Evolutionary conservation across 2,888 invertebrate genomes (phyloP).

Genomic region (Pherbina coryleti): DNA sequence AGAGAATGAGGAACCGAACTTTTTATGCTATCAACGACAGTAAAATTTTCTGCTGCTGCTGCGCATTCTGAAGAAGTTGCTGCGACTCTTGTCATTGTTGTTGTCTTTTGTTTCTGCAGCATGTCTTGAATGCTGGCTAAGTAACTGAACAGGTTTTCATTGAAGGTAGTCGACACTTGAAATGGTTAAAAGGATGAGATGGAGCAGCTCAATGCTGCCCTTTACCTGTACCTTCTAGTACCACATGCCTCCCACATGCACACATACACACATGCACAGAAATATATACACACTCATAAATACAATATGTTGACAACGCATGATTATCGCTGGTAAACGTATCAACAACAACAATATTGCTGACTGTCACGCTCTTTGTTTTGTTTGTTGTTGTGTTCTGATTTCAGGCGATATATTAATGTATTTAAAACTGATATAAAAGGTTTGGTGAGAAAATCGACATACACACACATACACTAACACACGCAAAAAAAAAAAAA

Average conservation of each 20-base stretch:
- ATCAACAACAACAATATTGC: not conserved
- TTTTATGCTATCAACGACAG: not conserved
- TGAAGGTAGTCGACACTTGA: slow-evolving; percentile 2
- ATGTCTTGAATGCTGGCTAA: not conserved
- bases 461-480: not conserved
- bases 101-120: not conserved
- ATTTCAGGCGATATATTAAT: not conserved
- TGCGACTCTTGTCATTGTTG: slow-evolving; percentile 13
- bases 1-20: not conserved
- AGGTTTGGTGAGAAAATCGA: too few relatives aligned
- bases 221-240: not conserved
- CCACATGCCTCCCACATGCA: not conserved
- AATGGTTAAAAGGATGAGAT: not conserved
- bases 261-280: not conserved
- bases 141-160: slow-evolving; percentile 27
- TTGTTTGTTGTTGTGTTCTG: not conserved
- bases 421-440: not conserved
- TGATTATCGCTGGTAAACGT: slow-evolving; percentile 3
- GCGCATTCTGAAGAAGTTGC: not conserved
- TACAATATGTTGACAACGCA: slow-evolving; percentile 15
- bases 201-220: not conserved
- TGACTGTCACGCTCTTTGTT: not conserved
- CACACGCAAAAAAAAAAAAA: not conserved
- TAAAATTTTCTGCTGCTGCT: not conserved
- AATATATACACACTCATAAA: not conserved